Conservation (phyloP, 2,797 vertebrate genomes). For the Buphagus erythrorhynchus region DNA sequence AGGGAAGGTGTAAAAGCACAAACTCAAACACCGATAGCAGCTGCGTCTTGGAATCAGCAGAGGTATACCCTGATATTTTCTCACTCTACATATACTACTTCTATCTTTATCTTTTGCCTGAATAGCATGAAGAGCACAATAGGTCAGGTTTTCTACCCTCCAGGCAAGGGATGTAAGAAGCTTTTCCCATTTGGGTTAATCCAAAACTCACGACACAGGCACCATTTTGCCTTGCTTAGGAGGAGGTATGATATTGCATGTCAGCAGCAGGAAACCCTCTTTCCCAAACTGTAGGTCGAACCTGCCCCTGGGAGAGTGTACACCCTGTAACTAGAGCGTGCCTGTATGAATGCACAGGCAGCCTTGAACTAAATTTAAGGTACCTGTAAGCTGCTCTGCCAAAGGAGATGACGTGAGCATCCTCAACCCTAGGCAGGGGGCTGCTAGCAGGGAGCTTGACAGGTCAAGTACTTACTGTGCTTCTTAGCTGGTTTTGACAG, state of each 20-base stretch:
- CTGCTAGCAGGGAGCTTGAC: not conserved
- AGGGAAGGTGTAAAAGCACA: not conserved
- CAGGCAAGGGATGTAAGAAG: not conserved
- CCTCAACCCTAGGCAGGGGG: not conserved
- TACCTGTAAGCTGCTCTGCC: not conserved
- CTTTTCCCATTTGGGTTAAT: not conserved
- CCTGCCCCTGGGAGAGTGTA: not conserved
- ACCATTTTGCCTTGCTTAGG: not conserved
- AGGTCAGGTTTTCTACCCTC: not conserved
- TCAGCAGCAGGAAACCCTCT: not conserved
- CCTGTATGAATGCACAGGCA: not conserved
- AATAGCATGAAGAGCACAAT: not conserved
- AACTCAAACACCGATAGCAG: not conserved
- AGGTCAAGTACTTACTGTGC: not conserved
- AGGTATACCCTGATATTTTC: not conserved
- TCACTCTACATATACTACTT: not conserved
- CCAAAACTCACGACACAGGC: not conserved
- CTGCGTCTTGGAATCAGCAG: not conserved
- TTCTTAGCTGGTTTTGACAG: not conserved
- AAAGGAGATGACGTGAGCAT: not conserved
- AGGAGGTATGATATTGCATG: not conserved
- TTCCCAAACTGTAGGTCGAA: rapidly evolving
- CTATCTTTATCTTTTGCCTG: not conserved
- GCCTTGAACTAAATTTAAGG: not conserved
- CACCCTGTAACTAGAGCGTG: not conserved